Evolutionary conservation across 2,797 vertebrate genomes (phyloP).

Genomic region (Sebastes steindachneri): DNA sequence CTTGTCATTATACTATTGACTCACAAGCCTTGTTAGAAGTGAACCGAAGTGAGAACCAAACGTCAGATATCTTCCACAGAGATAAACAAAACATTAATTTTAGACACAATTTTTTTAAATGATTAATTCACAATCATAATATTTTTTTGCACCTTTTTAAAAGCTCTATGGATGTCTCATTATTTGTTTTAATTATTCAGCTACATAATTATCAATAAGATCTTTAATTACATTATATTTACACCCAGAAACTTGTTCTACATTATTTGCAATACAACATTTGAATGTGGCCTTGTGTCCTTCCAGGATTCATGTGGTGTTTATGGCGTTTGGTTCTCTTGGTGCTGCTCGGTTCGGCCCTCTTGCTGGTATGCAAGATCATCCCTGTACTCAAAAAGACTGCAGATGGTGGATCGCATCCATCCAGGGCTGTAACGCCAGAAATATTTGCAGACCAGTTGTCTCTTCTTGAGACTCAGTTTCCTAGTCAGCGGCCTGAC

Average conservation of each 20-base stretch:
- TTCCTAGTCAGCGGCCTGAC: slow-evolving; percentile 84
- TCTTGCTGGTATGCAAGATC: slow-evolving; percentile 50
- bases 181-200: too few species aligned
- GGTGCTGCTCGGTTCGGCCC: slow-evolving; percentile 23
- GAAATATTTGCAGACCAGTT: slow-evolving; percentile 81
- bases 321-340: slow-evolving; percentile 48
- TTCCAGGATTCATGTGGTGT: slow-evolving; percentile 61
- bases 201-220: too few species aligned
- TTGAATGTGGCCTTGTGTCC: neutral
- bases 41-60: too few species aligned
- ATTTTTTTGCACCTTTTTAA: too few species aligned
- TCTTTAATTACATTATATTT: neutral
- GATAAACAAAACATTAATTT: too few species aligned
- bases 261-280: neutral
- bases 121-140: too few species aligned
- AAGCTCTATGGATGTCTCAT: too few species aligned
- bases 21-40: too few species aligned
- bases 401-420: neutral
- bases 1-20: too few species aligned
- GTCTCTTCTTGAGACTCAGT: slow-evolving; percentile 74
- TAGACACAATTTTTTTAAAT: too few species aligned
- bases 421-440: slow-evolving; percentile 34
- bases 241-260: neutral
- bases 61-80: too few species aligned
- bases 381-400: neutral